Conservation (phyloP, 2,888 invertebrate genomes). For the Chrysolina haemoptera region DNA sequence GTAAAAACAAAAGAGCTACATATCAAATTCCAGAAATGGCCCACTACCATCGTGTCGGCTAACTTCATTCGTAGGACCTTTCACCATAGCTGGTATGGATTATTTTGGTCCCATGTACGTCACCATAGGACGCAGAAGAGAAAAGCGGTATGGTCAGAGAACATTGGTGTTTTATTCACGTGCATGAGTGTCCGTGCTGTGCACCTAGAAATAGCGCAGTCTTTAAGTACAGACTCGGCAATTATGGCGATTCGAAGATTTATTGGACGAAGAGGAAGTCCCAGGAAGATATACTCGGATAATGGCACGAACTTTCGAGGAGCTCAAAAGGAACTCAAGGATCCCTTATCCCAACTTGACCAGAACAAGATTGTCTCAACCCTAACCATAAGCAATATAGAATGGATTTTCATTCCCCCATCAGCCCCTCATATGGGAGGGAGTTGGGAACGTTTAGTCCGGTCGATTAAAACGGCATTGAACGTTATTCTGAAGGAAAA, state of each 20-base stretch:
- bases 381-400: not conserved
- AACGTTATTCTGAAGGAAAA: no score
- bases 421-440: constrained; percentile 7
- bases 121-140: not conserved
- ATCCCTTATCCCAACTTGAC: not conserved
- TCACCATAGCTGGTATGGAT: not conserved
- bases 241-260: not conserved
- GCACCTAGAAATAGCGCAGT: not conserved
- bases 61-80: no score
- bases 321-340: not conserved
- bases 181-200: no score
- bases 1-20: no score
- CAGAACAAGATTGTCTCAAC: not conserved
- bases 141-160: no score
- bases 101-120: not conserved
- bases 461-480: no score
- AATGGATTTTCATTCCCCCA: not conserved
- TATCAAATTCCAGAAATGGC: no score
- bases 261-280: not conserved
- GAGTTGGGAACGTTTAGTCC: no score
- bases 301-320: not conserved
- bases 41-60: no score
- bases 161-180: no score
- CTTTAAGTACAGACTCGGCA: not conserved
- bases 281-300: not conserved